Evolutionary conservation across 2,797 vertebrate genomes (phyloP), one percentile per base, ranked within the genome.

Genomic region (Lithobates pipiens): DNA sequence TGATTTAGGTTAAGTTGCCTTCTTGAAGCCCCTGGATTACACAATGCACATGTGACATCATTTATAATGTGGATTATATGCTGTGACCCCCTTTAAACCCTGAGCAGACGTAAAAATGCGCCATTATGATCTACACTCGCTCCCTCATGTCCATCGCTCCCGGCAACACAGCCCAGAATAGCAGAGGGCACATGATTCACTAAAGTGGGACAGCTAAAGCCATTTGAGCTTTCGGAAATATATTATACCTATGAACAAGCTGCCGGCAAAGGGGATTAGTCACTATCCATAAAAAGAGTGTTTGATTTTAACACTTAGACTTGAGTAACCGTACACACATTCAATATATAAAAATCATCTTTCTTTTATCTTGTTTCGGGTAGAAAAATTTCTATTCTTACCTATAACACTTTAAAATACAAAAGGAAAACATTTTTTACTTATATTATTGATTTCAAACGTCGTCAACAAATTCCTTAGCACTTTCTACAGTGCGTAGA

Each of bases 271-370:
- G 50, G 85, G 69, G 85, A 86, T 86, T 82, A 86, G 76, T 11
- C 29, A 68, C 68, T 8, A 83, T 86, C 85, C 70, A 86, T 83
- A 83, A 86, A 67, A 86, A 68, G 39, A 78, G 76, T 36, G 78
- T 83, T 86, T 75, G 75, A 83, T 74, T 86, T 75, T 74, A 83
- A 78, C 80, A 74, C 80, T 86, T 74, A 68, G 67, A 42, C 76
- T 79, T 69, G 80, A 86, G 39, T 63, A 82, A 86, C 70, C 27
- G 63, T 29, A 44, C 72, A 25, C 54, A 50, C 54, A 80, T 46
- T 85, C 76, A 70, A 85, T 85, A 85, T 80, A 85, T 85, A 85
- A 75, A 68, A 32, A 32, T 8, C 23, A 25, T 71, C 15, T 34
- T 71, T 74, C 65, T 29, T 79, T 44, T 67, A 85, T 76, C 57